phyloP scores from a whole-genome alignment of 2,888 invertebrate species.

The Himalopsyche japonica region DNA sequence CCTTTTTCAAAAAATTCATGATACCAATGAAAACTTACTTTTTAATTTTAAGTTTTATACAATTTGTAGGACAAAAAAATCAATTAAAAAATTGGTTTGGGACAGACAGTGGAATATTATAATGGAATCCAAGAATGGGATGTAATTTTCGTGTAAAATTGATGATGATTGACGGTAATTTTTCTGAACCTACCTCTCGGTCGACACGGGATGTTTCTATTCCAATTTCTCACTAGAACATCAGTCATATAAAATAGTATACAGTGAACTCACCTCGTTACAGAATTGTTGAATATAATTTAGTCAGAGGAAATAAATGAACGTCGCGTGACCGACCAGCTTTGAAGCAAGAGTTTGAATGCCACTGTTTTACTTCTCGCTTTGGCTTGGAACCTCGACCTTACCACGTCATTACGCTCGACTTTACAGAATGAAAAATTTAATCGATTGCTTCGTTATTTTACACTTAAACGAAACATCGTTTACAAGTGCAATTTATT shows the following conservation, averaged over 20 bases:
- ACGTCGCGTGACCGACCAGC: neutral
- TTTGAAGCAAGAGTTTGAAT: neutral
- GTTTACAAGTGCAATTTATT: too few relatives aligned
- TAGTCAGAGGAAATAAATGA: neutral
- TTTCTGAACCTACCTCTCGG: neutral
- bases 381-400: neutral
- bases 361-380: neutral
- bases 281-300: neutral
- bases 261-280: neutral
- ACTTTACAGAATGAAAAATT: neutral
- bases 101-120: too few relatives aligned
- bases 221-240: neutral
- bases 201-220: neutral
- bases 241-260: neutral
- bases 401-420: neutral
- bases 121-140: neutral
- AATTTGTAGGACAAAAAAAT: too few relatives aligned
- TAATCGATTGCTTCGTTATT: neutral
- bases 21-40: too few relatives aligned
- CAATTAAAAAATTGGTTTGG: too few relatives aligned
- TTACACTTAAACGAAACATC: neutral
- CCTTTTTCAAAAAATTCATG: too few relatives aligned
- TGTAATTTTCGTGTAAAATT: neutral
- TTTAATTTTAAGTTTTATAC: too few relatives aligned
- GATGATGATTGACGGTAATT: neutral